These are phyloP conservation scores for Anorthoa munda DNA, from an alignment of 2,888 invertebrate genomes.

Conservation along the genomic window DNA sequence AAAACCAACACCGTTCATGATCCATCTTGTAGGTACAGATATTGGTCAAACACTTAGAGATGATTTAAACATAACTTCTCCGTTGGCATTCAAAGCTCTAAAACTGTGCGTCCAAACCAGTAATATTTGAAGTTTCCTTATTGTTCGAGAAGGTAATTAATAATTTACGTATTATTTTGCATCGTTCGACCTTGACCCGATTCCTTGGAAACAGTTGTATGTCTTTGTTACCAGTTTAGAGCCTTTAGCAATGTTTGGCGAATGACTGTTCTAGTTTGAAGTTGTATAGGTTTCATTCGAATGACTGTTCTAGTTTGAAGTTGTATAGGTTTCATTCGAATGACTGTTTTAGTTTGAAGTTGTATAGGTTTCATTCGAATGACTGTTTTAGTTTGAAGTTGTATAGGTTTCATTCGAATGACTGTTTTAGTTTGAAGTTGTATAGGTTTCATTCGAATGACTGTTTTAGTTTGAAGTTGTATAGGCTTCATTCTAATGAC, in stretches of 20 bases:
- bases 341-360: too few relatives aligned
- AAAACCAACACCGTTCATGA: conserved; percentile 30
- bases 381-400: too few relatives aligned
- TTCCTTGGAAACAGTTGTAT: conserved; percentile 20
- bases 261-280: background rate
- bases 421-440: too few relatives aligned
- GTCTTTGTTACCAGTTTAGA: conserved; percentile 29
- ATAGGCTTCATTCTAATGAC: too few relatives aligned
- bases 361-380: too few relatives aligned
- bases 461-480: background rate
- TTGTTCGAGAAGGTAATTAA: conserved; percentile 47
- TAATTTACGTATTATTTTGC: conserved; percentile 51
- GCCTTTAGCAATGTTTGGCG: conserved; percentile 9
- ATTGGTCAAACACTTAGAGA: background rate
- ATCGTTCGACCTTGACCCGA: conserved; percentile 37
- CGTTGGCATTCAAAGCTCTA: conserved; percentile 9
- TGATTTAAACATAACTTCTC: conserved; percentile 16
- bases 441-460: background rate
- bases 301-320: background rate
- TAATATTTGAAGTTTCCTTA: conserved; percentile 45
- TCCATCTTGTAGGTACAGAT: background rate
- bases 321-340: background rate
- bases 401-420: too few relatives aligned
- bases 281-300: background rate
- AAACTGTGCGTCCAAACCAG: conserved; percentile 12